phyloP scores from a whole-genome alignment of 1,140 invertebrate species.

The Diploscapter pachys region DNA sequence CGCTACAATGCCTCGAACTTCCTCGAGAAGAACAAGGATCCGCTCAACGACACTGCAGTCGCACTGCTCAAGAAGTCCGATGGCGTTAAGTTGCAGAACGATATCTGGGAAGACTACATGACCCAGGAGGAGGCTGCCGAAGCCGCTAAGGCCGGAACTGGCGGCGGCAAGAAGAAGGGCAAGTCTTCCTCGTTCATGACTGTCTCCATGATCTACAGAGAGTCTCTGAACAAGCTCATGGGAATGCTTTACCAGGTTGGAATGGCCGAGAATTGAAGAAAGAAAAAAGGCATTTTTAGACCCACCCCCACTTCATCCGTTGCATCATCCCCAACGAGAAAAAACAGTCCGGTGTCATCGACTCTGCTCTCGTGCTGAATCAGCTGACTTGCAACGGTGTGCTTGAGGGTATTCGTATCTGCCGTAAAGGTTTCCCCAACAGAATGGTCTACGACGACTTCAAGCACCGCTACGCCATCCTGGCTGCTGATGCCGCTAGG shows the following conservation, averaged over 20 bases:
- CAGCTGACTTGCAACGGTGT: slow-evolving; percentile 99
- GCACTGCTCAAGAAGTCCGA: slow-evolving; percentile 72
- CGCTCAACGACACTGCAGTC: slow-evolving; percentile 81
- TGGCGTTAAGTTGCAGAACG: slow-evolving; percentile 49
- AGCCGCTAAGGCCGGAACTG: slow-evolving; percentile 47
- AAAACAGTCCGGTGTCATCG: slow-evolving; percentile 89
- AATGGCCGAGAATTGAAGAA: too few relatives aligned
- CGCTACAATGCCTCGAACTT: slow-evolving; percentile 64
- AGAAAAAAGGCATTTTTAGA: slow-evolving; percentile 60
- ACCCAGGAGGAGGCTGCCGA: slow-evolving; percentile 57
- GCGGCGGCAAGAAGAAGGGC: slow-evolving; percentile 57
- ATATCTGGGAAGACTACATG: slow-evolving; percentile 54
- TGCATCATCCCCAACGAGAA: slow-evolving; percentile 99
- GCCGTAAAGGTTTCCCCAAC: slow-evolving; percentile 99
- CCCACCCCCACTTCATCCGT: slow-evolving; percentile 97
- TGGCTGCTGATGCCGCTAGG: slow-evolving; percentile 55
- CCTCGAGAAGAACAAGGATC: slow-evolving; percentile 59
- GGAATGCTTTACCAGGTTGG: slow-evolving; percentile 45
- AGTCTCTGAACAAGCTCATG: slow-evolving; percentile 59
- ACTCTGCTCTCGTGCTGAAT: slow-evolving; percentile 96
- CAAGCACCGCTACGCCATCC: slow-evolving; percentile 79
- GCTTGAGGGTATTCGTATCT: slow-evolving; percentile 99
- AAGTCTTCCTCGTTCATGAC: slow-evolving; percentile 59
- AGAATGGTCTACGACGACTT: slow-evolving; percentile 94
- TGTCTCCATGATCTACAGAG: slow-evolving; percentile 59